Conservation (phyloP, 2,113 vertebrate species). For the Zootoca vivipara region DNA sequence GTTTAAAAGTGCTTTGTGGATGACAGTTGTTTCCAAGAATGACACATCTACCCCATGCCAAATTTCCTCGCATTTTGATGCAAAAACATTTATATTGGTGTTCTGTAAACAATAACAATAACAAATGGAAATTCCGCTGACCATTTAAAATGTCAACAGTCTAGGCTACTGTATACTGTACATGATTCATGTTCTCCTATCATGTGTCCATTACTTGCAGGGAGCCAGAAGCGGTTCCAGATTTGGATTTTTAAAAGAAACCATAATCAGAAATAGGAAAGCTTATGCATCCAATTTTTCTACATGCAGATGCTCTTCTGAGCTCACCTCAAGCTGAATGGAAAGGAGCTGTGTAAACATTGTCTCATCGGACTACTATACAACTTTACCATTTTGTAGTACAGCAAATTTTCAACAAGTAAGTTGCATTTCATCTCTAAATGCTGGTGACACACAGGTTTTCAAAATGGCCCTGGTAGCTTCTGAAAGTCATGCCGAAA, state of each 20-base stretch:
- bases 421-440: constrained; percentile 59
- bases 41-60: neutral
- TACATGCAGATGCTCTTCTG: constrained; percentile 23
- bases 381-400: constrained; percentile 38
- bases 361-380: constrained; percentile 30
- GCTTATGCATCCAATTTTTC: constrained; percentile 31
- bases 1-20: constrained; percentile 38
- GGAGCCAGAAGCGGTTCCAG: constrained; percentile 58
- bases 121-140: constrained; percentile 15
- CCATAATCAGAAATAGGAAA: constrained; percentile 47
- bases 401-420: constrained; percentile 46
- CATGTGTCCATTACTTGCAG: constrained; percentile 47
- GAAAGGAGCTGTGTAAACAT: constrained; percentile 13
- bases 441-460: constrained; percentile 51
- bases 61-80: constrained; percentile 25
- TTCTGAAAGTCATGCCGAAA: constrained; percentile 34
- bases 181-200: constrained; percentile 53
- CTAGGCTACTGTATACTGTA: constrained; percentile 27
- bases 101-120: constrained; percentile 9
- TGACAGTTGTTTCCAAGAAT: constrained; percentile 56
- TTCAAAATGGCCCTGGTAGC: constrained; percentile 18
- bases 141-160: constrained; percentile 49
- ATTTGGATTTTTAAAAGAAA: constrained; percentile 13
- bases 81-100: constrained; percentile 15
- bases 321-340: constrained; percentile 40